Conservation (phyloP, 2,113 vertebrate species). For the Perca schrenkii region DNA sequence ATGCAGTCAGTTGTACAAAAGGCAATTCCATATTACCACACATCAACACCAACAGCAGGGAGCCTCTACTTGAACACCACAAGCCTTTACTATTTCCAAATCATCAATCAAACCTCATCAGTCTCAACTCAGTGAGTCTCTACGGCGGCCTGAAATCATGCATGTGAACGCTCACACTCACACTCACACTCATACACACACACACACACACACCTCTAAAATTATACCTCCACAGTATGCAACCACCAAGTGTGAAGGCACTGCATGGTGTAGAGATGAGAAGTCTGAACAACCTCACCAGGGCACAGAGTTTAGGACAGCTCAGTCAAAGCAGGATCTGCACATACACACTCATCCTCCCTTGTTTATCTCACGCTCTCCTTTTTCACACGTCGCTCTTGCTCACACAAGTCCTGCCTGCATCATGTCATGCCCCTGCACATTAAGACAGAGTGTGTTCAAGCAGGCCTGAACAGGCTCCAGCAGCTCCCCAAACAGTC, state of each 20-base stretch:
- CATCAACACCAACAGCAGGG: slow-evolving; percentile 55
- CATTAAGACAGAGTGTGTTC: slow-evolving; percentile 43
- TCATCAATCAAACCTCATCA: slow-evolving; percentile 68
- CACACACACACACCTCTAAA: neutral
- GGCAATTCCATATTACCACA: slow-evolving; percentile 41
- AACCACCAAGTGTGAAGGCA: slow-evolving; percentile 35
- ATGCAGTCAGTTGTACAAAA: slow-evolving; percentile 44
- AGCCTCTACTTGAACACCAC: slow-evolving; percentile 17
- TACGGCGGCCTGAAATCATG: neutral
- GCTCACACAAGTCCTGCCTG: slow-evolving; percentile 47
- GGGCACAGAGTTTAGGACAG: slow-evolving; percentile 77
- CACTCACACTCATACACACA: neutral
- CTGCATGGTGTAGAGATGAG: slow-evolving; percentile 44
- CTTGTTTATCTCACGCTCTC: slow-evolving; percentile 28
- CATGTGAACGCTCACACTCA: neutral
- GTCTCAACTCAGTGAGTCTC: slow-evolving; percentile 29
- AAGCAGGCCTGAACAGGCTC: slow-evolving; percentile 62
- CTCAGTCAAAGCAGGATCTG: slow-evolving; percentile 45
- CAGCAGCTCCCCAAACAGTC: slow-evolving; percentile 50
- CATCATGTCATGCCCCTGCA: slow-evolving; percentile 37
- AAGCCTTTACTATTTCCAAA: slow-evolving; percentile 17
- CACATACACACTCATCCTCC: slow-evolving; percentile 19
- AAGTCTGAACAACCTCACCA: slow-evolving; percentile 60
- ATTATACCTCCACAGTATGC: slow-evolving; percentile 51
- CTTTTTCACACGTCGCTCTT: slow-evolving; percentile 30